Percentiles rank a stretch among this genome's conserved stretches.
Evolutionary conservation across 2,888 invertebrate genomes (phyloP).

Genomic region (Colletes collaris): DNA sequence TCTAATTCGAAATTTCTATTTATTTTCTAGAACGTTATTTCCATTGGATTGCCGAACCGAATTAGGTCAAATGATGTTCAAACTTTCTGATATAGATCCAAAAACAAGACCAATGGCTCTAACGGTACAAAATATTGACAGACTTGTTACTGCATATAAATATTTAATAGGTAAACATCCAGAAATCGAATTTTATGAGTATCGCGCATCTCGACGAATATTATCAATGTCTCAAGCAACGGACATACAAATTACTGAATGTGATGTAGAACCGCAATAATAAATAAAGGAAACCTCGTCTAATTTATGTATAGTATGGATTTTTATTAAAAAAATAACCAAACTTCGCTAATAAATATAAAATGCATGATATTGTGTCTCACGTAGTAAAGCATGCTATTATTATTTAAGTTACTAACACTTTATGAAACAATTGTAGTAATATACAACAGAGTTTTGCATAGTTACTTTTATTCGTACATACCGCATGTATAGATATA

Average conservation of each 20-base stretch:
- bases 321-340: conserved; percentile 1
- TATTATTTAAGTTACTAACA: neutral
- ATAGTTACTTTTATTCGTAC: conserved; percentile 23
- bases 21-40: conserved; percentile 87
- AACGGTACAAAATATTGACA: conserved; percentile 90
- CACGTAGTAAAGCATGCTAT: too few species aligned
- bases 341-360: neutral
- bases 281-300: conserved; percentile 17
- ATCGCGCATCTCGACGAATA: conserved; percentile 84
- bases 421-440: conserved; percentile 24
- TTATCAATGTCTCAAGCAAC: conserved; percentile 50
- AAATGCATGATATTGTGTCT: too few species aligned
- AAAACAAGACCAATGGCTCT: conserved; percentile 89
- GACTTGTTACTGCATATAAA: conserved; percentile 91
- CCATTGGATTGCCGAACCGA: conserved; percentile 88
- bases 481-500: conserved; percentile 11
- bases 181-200: conserved; percentile 88
- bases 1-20: neutral
- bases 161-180: conserved; percentile 88
- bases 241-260: conserved; percentile 36
- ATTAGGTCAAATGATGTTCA: conserved; percentile 87
- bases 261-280: neutral
- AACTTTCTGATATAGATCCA: conserved; percentile 89
- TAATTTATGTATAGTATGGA: conserved; percentile 38
- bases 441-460: neutral